Base-by-base conservation (phyloP, 2,888 invertebrate species). In the Caenorhabditis drosophilae region DNA sequence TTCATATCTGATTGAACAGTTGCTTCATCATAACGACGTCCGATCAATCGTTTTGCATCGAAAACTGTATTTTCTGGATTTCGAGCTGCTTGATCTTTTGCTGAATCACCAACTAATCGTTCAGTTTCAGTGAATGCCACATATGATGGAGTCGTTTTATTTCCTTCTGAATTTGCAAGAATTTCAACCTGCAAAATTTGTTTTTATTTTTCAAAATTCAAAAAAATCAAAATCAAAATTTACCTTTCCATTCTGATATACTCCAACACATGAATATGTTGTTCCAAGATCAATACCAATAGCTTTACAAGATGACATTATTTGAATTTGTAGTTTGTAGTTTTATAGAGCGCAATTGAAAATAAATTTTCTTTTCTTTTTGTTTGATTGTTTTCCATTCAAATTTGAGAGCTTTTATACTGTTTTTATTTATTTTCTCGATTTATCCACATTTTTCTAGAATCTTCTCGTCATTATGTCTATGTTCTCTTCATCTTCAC, bases 141-240 rank as follows among this genome's bases (percentile, higher is more conserved):
- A 78, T 86, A 86, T 53, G 89, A 89, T 20, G 90, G 90, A 61
- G 90, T 90, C 12, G 89, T 90, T 75, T 89, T 85, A 86, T 90
- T 90, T 66, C 89, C 90, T 83, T 86, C 86, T 66, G 86, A 86
- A 59, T 86, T 86, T 54, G 85, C 86, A 63, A 86, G 85, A 53
- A 86, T 86, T 76, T 86, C 86, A 9, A 86, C 86, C 78, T 85
- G 50, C 40, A 64, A 64, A 46, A 18, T n/a, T n/a, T 27, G 18
- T 9, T 35, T 20, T 18, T n/a, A 2, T 35, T 22, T 35, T 18
- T 16, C n/a, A 4, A 34, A 15, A 22, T n/a, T 18, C 7, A 4
- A 44, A 25, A 26, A n/a, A n/a, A n/a, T n/a, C n/a, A n/a, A n/a
- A n/a, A n/a, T 47, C 2, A 18, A 35, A 12, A 50, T 41, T 23